phyloP scores from a whole-genome alignment of 2,888 invertebrate genomes.

The Vanessa cardui region DNA sequence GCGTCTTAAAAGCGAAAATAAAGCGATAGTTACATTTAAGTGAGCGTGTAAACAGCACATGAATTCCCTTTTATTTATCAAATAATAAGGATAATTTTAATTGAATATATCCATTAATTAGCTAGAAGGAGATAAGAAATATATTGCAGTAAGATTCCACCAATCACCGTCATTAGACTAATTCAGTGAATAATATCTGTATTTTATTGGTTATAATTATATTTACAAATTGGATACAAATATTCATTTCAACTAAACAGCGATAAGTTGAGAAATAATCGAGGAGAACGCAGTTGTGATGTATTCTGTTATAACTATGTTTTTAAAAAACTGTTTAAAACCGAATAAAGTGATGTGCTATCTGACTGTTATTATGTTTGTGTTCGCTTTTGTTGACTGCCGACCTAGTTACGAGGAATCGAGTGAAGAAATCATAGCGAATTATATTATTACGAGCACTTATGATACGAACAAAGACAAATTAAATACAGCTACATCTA shows the following conservation, averaged over 20 bases:
- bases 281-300: slow-evolving; percentile 17
- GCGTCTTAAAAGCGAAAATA: too few species aligned
- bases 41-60: too few species aligned
- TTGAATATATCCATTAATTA: slow-evolving; percentile 2
- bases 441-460: not conserved
- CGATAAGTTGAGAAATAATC: slow-evolving; percentile 22
- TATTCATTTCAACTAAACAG: slow-evolving; percentile 7
- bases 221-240: slow-evolving; percentile 5
- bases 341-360: slow-evolving; percentile 12
- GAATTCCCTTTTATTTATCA: not conserved
- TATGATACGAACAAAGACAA: not conserved
- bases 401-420: slow-evolving; percentile 6
- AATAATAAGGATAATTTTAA: slow-evolving; percentile 12
- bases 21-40: too few species aligned
- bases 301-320: not conserved
- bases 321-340: not conserved
- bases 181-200: slow-evolving; percentile 13
- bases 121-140: slow-evolving; percentile 16
- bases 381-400: slow-evolving; percentile 6
- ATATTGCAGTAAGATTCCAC: slow-evolving; percentile 22
- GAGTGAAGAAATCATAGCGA: slow-evolving; percentile 2
- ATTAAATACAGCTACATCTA: not conserved
- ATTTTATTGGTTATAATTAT: slow-evolving; percentile 23
- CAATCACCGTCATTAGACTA: slow-evolving; percentile 20
- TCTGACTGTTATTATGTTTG: slow-evolving; percentile 15